Conservation (phyloP, 1,140 invertebrate species). For the Conus betulinus region DNA sequence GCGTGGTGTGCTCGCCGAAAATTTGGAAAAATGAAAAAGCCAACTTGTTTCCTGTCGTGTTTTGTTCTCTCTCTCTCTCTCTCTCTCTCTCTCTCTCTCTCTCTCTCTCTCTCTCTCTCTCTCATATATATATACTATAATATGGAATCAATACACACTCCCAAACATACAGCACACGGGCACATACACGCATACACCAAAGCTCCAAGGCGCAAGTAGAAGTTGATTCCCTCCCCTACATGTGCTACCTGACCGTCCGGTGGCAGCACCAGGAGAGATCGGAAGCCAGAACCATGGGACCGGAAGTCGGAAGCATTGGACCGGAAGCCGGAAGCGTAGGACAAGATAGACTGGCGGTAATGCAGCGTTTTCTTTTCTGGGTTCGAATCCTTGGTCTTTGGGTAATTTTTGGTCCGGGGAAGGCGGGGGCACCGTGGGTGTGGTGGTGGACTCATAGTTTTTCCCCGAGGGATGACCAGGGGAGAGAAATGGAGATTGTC, state of each 20-base stretch:
- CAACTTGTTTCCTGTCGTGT: too few species aligned
- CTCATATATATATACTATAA: too few species aligned
- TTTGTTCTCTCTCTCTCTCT: too few species aligned
- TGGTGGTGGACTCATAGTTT: not conserved
- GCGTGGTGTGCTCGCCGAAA: too few species aligned
- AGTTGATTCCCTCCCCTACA: constrained; percentile 71
- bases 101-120: too few species aligned
- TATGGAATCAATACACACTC: too few species aligned
- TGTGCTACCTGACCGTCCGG: constrained; percentile 64
- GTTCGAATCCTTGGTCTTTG: constrained; percentile 33
- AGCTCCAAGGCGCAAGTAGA: constrained; percentile 68
- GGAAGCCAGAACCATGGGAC: not conserved
- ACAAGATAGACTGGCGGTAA: constrained; percentile 46
- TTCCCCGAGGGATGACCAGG: constrained; percentile 24
- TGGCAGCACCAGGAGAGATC: constrained; percentile 36
- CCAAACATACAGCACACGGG: too few species aligned
- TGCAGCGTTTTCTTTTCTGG: constrained; percentile 39
- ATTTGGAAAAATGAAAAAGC: too few species aligned
- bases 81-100: too few species aligned
- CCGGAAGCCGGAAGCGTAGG: constrained; percentile 35
- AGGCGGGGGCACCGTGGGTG: constrained; percentile 4
- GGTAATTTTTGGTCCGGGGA: constrained; percentile 14
- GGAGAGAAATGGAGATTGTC: constrained; percentile 50
- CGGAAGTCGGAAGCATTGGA: not conserved
- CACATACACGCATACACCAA: constrained; percentile 52